phyloP scores from a whole-genome alignment of 2,113 vertebrate genomes.

The Pseudolaguvia tuberculata region DNA sequence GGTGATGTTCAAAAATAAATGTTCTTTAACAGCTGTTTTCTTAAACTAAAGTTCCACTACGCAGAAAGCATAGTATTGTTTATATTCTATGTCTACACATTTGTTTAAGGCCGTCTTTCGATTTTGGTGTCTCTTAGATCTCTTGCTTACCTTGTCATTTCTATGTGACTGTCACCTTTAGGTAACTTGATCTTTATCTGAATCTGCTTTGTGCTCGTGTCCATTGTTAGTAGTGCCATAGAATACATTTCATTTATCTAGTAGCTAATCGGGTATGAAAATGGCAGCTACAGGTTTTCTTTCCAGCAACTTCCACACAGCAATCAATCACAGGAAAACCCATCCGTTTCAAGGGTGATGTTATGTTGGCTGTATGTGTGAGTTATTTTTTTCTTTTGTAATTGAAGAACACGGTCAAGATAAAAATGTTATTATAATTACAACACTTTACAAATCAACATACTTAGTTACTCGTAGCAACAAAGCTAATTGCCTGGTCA shows the following conservation, averaged over 20 bases:
- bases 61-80: not conserved
- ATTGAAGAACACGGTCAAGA: not conserved
- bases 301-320: not conserved
- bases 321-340: not conserved
- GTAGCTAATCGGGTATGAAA: not conserved
- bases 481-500: not conserved
- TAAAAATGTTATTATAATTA: not conserved
- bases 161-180: not conserved
- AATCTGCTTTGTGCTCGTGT: not conserved
- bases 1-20: not conserved
- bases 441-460: not conserved
- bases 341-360: not conserved
- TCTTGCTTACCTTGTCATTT: not conserved
- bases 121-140: no score
- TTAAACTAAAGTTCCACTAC: no score
- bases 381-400: not conserved
- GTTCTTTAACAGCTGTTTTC: not conserved
- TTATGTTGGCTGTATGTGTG: no score
- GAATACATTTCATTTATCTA: not conserved
- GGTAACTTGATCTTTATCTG: not conserved
- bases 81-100: not conserved
- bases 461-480: not conserved
- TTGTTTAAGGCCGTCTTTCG: not conserved
- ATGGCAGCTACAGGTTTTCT: not conserved
- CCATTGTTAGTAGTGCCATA: not conserved